These are phyloP conservation scores for Ctenodactylus gundi DNA, from an alignment of 2,113 vertebrate genomes.

Conservation along the genomic window DNA sequence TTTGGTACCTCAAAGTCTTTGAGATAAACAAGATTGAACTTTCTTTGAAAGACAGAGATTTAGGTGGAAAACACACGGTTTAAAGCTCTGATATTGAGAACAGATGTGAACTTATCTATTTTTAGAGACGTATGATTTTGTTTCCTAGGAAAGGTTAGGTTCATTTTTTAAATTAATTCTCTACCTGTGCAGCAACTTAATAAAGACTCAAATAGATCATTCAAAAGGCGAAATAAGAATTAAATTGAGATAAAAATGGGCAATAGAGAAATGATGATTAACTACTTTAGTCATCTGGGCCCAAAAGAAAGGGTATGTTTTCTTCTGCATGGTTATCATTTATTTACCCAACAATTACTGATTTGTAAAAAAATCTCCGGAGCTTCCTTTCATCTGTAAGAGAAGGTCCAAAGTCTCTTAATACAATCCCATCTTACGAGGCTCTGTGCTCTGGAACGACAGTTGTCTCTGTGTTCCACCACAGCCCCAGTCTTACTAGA, in stretches of 20 bases:
- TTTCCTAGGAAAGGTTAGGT: not conserved
- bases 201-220: not conserved
- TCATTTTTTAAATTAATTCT: not conserved
- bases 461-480: not conserved
- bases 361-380: not conserved
- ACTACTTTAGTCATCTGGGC: not conserved
- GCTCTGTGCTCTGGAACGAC: not conserved
- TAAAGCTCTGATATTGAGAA: not conserved
- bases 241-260: not conserved
- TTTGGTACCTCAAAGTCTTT: not conserved
- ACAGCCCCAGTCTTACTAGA: too few relatives aligned
- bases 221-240: not conserved
- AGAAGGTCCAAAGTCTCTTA: not conserved
- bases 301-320: not conserved
- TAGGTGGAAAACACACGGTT: not conserved
- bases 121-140: not conserved
- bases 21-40: conserved; percentile 11
- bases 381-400: not conserved
- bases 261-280: not conserved
- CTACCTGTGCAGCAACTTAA: not conserved
- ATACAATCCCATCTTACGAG: not conserved
- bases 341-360: not conserved
- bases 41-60: conserved; percentile 9
- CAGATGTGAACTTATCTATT: not conserved
- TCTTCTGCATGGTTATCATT: not conserved